These are phyloP conservation scores for Melikaiella ostensackeni DNA, from an alignment of 2,888 invertebrate species.

Conservation along the genomic window DNA sequence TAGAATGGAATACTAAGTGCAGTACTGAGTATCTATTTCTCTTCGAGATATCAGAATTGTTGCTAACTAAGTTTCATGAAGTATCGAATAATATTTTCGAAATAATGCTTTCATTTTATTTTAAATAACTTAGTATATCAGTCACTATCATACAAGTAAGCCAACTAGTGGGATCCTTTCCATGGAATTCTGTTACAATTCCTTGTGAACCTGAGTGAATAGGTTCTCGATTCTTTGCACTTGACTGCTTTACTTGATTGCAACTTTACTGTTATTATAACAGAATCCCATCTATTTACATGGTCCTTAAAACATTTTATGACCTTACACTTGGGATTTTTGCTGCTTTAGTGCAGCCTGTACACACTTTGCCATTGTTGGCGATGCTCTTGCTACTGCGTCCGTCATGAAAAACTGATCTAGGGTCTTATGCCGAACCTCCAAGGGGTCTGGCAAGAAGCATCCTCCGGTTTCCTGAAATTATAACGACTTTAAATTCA, in stretches of 20 bases:
- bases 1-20: neutral
- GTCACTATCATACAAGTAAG: conserved; percentile 5
- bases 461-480: conserved; percentile 61
- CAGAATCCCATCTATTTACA: conserved; percentile 27
- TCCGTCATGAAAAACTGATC: conserved; percentile 98
- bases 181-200: conserved; percentile 8
- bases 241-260: neutral
- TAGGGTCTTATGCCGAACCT: conserved; percentile 86
- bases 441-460: conserved; percentile 77
- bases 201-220: neutral
- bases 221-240: neutral
- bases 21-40: neutral
- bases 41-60: conserved; percentile 15
- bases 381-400: conserved; percentile 95
- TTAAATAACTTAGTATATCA: conserved; percentile 26
- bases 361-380: conserved; percentile 99
- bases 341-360: conserved; percentile 90
- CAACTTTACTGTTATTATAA: conserved; percentile 16
- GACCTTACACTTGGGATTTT: conserved; percentile 55
- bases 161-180: conserved; percentile 4
- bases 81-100: neutral
- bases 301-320: neutral
- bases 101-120: neutral
- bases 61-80: neutral
- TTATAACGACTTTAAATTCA: conserved; percentile 42